Percentiles rank a stretch among this genome's conserved stretches.
Conservation (phyloP, 53 echinoderm and acorn worm genomes). For the Arbacia lixula region DNA sequence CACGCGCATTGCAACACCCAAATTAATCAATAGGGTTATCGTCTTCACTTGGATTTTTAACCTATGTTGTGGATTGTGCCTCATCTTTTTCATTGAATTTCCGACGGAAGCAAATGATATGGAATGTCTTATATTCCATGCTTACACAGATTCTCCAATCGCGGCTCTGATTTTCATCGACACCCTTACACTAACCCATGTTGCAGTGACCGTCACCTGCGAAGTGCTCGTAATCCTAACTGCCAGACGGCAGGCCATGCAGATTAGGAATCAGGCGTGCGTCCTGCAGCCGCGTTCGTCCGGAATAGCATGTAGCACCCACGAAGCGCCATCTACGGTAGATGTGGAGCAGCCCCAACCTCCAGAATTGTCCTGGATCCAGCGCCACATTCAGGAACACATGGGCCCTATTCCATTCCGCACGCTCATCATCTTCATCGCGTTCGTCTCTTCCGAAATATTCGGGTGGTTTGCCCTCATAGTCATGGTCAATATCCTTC, state of each 20-base stretch:
- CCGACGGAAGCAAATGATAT: not conserved
- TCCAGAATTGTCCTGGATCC: not conserved
- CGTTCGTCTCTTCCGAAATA: not conserved
- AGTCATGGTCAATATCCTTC: not conserved
- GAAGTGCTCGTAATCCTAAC: not conserved
- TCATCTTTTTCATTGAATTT: not conserved
- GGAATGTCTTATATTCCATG: not conserved
- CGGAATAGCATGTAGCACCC: too few relatives aligned
- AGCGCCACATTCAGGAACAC: not conserved
- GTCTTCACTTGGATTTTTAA: not conserved
- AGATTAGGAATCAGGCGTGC: not conserved
- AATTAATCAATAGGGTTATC: not conserved
- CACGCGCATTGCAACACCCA: not conserved
- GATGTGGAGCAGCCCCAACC: not conserved
- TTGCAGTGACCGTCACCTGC: not conserved
- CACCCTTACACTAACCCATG: not conserved
- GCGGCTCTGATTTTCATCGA: not conserved
- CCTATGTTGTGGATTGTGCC: not conserved
- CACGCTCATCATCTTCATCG: not conserved
- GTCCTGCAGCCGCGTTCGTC: not conserved
- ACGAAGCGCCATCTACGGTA: not conserved
- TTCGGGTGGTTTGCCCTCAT: not conserved
- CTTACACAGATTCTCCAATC: not conserved
- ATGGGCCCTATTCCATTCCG: not conserved
- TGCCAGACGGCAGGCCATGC: constrained; percentile 15